Base-by-base conservation (phyloP, 2,888 invertebrate species). In the Xestia rhomboidea region DNA sequence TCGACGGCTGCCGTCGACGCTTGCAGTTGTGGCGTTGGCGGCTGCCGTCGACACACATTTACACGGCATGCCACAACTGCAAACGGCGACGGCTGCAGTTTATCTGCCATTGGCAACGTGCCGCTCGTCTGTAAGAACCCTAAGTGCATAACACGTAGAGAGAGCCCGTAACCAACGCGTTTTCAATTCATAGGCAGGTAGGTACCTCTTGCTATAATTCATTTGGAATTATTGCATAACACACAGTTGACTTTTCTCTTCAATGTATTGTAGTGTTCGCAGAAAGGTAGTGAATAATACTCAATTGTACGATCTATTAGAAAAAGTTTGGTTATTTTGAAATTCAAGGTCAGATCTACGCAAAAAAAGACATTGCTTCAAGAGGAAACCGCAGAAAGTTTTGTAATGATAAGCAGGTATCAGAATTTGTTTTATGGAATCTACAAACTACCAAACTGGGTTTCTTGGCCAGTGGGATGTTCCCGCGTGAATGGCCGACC, bases 381-480 rank as follows among this genome's bases (percentile, higher is more conserved):
- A 0, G 34, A 73, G 81, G 68, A 79, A 81, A 54, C 7, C 6
- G 24, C 44, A 30, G 60, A 30, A 62, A 46, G 24, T 27, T 49
- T 34, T 24, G 46, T n/a, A 5, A 41, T 34, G 21, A 1, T 15
- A 38, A 44, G 27, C 18, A 41, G 64, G 41, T n/a, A 64, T n/a
- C 51, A 18, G n/a, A 54, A 54, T 73, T 13, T 68, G 67, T 41
- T 54, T n/a, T 6, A 15, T 46, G 68, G 79, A 81, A 75, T 79
- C 38, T 49, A 79, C 79, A 68, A 63, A 60, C 69, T n/a, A n/a
- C n/a, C n/a, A n/a, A n/a, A 78, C 34, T 2, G 73, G 68, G 73
- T 77, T 81, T 81, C 68, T 73, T 46, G 21, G 69, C 54, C 11
- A 63, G n/a, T 27, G 69, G 83, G 79, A 78, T 83, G 83, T 78